Conservation (phyloP, 53 echinoderm and acorn worm genomes). For the Holothuria scabra region DNA sequence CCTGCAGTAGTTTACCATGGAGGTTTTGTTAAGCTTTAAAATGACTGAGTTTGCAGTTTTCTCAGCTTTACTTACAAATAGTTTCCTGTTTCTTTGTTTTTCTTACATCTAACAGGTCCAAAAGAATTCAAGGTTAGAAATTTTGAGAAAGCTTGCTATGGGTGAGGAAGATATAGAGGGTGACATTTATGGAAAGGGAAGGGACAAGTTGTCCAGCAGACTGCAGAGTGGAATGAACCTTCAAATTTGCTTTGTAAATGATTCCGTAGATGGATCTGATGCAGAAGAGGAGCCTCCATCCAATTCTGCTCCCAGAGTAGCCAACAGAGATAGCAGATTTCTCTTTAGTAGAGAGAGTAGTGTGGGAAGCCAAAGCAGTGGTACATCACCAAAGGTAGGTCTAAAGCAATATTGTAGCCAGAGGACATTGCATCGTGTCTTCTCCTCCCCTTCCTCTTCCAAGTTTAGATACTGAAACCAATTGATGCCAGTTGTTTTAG, state of each 20-base stretch:
- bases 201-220: constrained; percentile 90
- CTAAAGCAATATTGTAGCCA: neutral
- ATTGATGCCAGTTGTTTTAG: no score
- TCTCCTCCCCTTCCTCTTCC: no score
- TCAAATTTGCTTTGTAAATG: constrained; percentile 97
- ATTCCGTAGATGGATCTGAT: constrained; percentile 76
- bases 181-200: constrained; percentile 96
- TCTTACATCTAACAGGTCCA: constrained; percentile 63
- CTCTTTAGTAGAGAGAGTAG: constrained; percentile 83
- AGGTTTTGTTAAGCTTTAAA: no score
- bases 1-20: no score
- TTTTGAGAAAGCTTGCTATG: constrained; percentile 92
- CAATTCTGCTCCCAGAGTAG: constrained; percentile 56
- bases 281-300: constrained; percentile 81
- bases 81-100: neutral
- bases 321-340: constrained; percentile 62
- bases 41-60: neutral
- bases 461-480: no score
- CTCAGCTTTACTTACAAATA: neutral
- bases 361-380: constrained; percentile 67
- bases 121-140: constrained; percentile 87
- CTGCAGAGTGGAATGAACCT: constrained; percentile 98
- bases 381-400: constrained; percentile 77
- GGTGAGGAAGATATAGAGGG: constrained; percentile 96
- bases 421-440: no score